phyloP scores from a whole-genome alignment of 1,140 invertebrate genomes.

The Aplysia californica region DNA sequence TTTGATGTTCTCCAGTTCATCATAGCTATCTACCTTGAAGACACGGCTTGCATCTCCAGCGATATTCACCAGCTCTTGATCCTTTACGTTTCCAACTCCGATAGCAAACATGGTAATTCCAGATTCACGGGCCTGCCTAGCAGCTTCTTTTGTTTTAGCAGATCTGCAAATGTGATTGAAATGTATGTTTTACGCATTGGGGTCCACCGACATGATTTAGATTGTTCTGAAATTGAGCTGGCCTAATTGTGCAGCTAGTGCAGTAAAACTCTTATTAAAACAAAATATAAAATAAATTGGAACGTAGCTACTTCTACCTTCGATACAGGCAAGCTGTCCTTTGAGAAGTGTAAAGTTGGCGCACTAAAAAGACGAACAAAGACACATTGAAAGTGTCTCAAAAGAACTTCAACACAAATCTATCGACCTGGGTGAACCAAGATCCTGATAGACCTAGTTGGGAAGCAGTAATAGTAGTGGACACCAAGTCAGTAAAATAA shows the following conservation, averaged over 20 bases:
- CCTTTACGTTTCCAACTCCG: background rate
- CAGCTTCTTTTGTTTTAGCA: background rate
- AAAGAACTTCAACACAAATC: too few relatives aligned
- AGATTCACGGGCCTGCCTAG: background rate
- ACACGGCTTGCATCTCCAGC: background rate
- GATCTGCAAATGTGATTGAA: background rate
- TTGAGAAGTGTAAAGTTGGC: too few relatives aligned
- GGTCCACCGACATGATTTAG: too few relatives aligned
- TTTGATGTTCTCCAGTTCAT: background rate
- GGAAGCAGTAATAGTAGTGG: too few relatives aligned
- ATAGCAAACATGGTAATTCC: conserved; percentile 2
- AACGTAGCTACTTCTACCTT: background rate
- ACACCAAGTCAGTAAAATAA: too few relatives aligned
- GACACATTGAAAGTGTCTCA: too few relatives aligned
- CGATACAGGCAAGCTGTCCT: background rate
- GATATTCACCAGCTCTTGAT: conserved; percentile 2
- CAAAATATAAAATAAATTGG: background rate
- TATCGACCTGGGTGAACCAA: too few relatives aligned
- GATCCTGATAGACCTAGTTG: too few relatives aligned
- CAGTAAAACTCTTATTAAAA: background rate
- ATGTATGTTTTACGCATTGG: background rate
- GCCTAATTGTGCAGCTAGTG: background rate
- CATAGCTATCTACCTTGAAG: background rate
- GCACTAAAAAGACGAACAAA: too few relatives aligned
- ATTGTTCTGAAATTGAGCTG: background rate